A percentile compares a stretch with the other conserved stretches of the same genome.
phyloP scores from a whole-genome alignment of 2,888 invertebrate species.

The Caenorhabditis wallacei region DNA sequence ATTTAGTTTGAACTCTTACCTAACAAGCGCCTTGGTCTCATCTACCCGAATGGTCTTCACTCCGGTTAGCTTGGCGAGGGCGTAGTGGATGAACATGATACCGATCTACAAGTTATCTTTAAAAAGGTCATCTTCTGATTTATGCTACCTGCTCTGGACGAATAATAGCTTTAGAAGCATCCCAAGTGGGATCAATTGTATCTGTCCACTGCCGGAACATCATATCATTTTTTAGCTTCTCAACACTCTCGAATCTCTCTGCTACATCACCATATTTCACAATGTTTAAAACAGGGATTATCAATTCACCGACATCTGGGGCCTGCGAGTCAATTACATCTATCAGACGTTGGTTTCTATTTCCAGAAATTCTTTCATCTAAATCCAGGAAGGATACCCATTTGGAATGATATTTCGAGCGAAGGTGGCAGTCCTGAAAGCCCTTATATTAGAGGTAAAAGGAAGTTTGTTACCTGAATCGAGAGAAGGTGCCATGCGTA shows the following conservation, averaged over 20 bases:
- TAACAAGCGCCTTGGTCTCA: constrained; percentile 10
- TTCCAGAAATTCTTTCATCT: constrained; percentile 47
- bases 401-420: constrained; percentile 50
- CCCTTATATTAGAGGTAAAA: neutral
- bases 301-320: constrained; percentile 20
- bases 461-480: constrained; percentile 18
- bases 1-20: neutral
- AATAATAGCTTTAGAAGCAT: constrained; percentile 40
- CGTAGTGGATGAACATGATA: constrained; percentile 38
- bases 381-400: constrained; percentile 59
- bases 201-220: constrained; percentile 20
- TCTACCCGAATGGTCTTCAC: constrained; percentile 8
- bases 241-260: neutral
- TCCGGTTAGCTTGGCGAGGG: constrained; percentile 18
- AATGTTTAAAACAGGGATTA: constrained; percentile 28
- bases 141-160: constrained; percentile 55
- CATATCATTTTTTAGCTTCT: constrained; percentile 8
- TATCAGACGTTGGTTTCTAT: neutral
- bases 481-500: constrained; percentile 39
- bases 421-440: constrained; percentile 48
- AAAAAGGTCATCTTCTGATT: neutral
- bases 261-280: constrained; percentile 39
- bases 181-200: constrained; percentile 29
- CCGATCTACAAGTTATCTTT: constrained; percentile 18
- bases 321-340: constrained; percentile 6